These are phyloP conservation scores for Euphonia xanthogaster DNA, from an alignment of 2,797 vertebrate species.

Conservation along the genomic window DNA sequence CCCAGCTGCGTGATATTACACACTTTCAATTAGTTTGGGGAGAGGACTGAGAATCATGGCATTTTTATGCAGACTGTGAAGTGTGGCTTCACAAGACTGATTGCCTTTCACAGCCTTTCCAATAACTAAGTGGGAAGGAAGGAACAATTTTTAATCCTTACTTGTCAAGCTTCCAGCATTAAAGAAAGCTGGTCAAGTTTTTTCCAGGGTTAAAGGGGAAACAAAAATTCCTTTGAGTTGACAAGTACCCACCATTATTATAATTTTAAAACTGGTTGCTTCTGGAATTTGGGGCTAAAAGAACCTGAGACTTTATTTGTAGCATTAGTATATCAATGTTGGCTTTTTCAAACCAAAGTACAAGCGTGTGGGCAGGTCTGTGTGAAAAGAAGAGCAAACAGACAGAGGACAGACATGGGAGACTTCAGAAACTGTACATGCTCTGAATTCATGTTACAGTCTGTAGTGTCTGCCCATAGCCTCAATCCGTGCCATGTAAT, in stretches of 20 bases:
- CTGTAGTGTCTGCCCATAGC: background rate
- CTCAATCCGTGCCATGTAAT: background rate
- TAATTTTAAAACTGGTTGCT: slow-evolving; percentile 45
- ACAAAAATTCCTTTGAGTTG: slow-evolving; percentile 61
- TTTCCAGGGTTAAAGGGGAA: slow-evolving; percentile 68
- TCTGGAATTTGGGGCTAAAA: slow-evolving; percentile 30
- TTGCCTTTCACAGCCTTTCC: slow-evolving; percentile 81
- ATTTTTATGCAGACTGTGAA: slow-evolving; percentile 81
- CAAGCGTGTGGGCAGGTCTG: background rate
- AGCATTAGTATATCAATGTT: background rate
- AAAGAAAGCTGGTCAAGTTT: slow-evolving; percentile 75
- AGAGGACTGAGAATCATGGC: slow-evolving; percentile 74
- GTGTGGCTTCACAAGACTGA: slow-evolving; percentile 80
- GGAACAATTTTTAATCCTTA: slow-evolving; percentile 82
- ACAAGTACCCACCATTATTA: slow-evolving; percentile 25
- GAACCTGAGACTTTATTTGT: background rate
- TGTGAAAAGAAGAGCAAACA: background rate
- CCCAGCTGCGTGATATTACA: slow-evolving; percentile 77
- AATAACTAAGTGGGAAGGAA: slow-evolving; percentile 78
- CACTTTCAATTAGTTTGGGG: slow-evolving; percentile 79
- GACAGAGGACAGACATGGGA: background rate
- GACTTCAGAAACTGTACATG: background rate
- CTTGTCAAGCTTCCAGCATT: slow-evolving; percentile 77
- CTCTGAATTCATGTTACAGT: background rate
- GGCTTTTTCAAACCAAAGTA: background rate